Base-by-base conservation (phyloP, 2,797 vertebrate genomes). In the Muraenolepis orangiensis region DNA sequence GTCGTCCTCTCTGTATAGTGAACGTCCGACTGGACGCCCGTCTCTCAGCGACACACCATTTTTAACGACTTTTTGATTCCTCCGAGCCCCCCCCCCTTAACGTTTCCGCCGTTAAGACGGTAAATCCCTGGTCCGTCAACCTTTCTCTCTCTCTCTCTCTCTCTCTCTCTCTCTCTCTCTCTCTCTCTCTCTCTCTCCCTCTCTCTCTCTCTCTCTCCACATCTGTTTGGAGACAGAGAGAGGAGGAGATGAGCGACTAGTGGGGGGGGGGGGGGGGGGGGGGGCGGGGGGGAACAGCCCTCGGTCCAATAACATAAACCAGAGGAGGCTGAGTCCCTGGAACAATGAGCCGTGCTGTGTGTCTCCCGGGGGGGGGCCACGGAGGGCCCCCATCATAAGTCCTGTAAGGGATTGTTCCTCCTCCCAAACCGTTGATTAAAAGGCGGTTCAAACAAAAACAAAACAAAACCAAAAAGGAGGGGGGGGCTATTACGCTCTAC, bases 271-370 rank as follows among this genome's bases (percentile, higher is more conserved):
- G 38, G 14, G 61, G 77, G 70, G 81, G 85, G 78, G 85, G 75
- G 46, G 3, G 76, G 70, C 32, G 74, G 68, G 1, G 69, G 74
- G 89, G 88, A 91, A 86, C 89, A 91, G 91, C 75, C 72, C 86
- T 87, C 85, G 80, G 88, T 88, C 86, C 86, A 89, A 92, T 89
- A 90, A 94, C 94, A 94, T 94, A 94, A 94, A 93, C 92, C 71
- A 78, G 79, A 68, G 76, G 75, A 84, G 89, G 81, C 86, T 81
- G 76, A 86, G 86, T 91, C 87, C 80, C 81, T 89, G 87, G 86
- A 91, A 87, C 94, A 94, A 94, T 93, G 94, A 94, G 87, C 93
- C 85, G 80, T 57, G 79, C 83, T 78, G 80, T 85, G 79, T 81
- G 46, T 18, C 46, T 57, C 46, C 46, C 46, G 46, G 20, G 46